These are phyloP conservation scores for Ophioninae sp. DNA, from an alignment of 2,888 invertebrate genomes.

Conservation along the genomic window DNA sequence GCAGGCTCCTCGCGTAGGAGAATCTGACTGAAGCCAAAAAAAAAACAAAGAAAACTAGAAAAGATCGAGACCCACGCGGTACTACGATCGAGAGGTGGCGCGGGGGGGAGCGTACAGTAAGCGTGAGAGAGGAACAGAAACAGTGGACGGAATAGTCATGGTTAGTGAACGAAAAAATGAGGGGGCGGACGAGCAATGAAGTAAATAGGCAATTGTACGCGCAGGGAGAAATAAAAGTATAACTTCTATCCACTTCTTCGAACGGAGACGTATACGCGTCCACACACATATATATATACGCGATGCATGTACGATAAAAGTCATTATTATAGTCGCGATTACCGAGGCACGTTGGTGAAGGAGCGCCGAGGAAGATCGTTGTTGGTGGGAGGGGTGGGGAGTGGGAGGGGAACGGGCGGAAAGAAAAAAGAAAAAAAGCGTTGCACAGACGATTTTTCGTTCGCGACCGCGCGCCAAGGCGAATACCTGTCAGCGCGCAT, in stretches of 20 bases:
- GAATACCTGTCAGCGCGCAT: slow-evolving; percentile 78
- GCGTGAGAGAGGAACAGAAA: slow-evolving; percentile 1
- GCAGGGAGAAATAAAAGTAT: slow-evolving; percentile 40
- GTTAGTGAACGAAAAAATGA: slow-evolving; percentile 38
- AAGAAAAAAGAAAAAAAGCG: slow-evolving; percentile 45
- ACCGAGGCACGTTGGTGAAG: not conserved
- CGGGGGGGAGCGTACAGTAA: not conserved
- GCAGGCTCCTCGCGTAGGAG: not conserved
- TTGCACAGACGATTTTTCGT: slow-evolving; percentile 67
- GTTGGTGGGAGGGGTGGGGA: too few species aligned
- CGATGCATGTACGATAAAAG: slow-evolving; percentile 10
- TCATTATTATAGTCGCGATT: slow-evolving; percentile 19
- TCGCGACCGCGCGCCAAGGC: slow-evolving; percentile 72
- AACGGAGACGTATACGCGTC: too few species aligned
- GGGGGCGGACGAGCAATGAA: slow-evolving; percentile 44
- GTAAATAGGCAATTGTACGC: slow-evolving; percentile 49
- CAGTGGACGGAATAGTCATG: slow-evolving; percentile 33
- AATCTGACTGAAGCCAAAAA: not conserved
- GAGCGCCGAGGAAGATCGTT: not conserved
- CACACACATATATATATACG: not conserved
- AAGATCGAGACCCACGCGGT: slow-evolving; percentile 7
- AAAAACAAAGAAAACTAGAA: slow-evolving; percentile 11
- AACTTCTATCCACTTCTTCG: not conserved
- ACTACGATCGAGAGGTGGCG: not conserved
- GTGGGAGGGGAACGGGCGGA: not conserved